A percentile compares a stretch with the other conserved stretches of the same genome.
Evolutionary conservation across 2,797 vertebrate species (phyloP).

Genomic region (Poecilia wingei): DNA sequence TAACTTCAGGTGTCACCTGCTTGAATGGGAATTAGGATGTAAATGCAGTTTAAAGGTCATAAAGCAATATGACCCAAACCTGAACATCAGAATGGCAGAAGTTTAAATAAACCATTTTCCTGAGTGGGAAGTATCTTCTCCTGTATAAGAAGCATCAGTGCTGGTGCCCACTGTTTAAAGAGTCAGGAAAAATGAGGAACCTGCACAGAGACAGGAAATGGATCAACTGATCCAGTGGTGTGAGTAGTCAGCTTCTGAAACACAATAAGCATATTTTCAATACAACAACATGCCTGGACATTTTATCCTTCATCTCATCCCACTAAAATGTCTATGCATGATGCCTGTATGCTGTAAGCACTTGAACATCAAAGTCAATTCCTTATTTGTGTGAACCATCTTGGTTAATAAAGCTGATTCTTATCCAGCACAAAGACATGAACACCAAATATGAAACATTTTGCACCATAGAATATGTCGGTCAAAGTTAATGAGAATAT

Average conservation of each 20-base stretch:
- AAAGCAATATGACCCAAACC: not conserved
- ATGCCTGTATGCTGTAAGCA: not conserved
- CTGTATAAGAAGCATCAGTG: not conserved
- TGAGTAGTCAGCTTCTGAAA: not conserved
- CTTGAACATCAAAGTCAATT: not conserved
- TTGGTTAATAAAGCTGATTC: too few relatives aligned
- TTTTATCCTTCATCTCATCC: not conserved
- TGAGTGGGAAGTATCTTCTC: not conserved
- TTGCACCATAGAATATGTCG: not conserved
- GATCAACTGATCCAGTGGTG: not conserved
- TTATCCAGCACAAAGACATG: not conserved
- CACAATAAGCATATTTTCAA: not conserved
- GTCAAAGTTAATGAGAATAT: not conserved
- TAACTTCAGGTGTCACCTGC: not conserved
- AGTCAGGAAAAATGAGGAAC: not conserved
- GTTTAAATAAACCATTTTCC: not conserved
- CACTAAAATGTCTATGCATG: not conserved
- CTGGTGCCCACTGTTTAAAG: too few relatives aligned
- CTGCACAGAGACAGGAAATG: not conserved
- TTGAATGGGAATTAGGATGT: not conserved
- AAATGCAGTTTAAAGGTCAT: not conserved
- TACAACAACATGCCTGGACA: not conserved
- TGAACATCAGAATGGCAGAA: not conserved
- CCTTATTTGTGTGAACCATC: too few relatives aligned
- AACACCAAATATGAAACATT: not conserved